Evolutionary conservation across 2,797 vertebrate genomes (phyloP).

Genomic region (Telmatherina bonti): DNA sequence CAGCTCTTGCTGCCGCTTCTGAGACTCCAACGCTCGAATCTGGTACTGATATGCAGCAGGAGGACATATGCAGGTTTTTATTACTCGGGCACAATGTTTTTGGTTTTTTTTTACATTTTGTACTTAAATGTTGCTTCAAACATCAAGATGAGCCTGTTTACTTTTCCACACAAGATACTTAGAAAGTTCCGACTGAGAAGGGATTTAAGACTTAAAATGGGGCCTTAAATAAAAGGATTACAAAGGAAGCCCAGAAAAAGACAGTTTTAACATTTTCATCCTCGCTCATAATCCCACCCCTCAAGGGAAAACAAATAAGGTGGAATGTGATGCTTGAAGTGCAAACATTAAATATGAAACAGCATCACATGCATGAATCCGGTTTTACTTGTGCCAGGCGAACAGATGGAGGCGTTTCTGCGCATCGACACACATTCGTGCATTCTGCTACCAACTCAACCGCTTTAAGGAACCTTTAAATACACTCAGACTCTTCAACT

Average conservation of each 20-base stretch:
- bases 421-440: background rate
- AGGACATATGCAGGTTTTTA: background rate
- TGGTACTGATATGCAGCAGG: conserved; percentile 86
- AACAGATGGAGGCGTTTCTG: conserved; percentile 16
- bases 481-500: too few species aligned
- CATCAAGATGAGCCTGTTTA: background rate
- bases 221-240: conserved; percentile 46
- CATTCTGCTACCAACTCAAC: conserved; percentile 4
- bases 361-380: conserved; percentile 1
- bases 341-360: conserved; percentile 13
- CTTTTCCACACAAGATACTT: conserved; percentile 28
- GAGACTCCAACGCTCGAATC: conserved; percentile 94
- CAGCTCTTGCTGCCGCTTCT: conserved; percentile 96
- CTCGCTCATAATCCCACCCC: conserved; percentile 15
- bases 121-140: background rate
- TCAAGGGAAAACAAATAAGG: conserved; percentile 26
- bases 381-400: conserved; percentile 1
- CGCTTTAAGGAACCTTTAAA: background rate
- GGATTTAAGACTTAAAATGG: conserved; percentile 18
- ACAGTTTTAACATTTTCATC: conserved; percentile 15
- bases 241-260: conserved; percentile 4
- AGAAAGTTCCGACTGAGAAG: conserved; percentile 24
- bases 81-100: too few species aligned
- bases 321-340: background rate
- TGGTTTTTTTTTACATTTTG: background rate